phyloP scores from a whole-genome alignment of 2,113 vertebrate species.

The Otolemur garnettii region DNA sequence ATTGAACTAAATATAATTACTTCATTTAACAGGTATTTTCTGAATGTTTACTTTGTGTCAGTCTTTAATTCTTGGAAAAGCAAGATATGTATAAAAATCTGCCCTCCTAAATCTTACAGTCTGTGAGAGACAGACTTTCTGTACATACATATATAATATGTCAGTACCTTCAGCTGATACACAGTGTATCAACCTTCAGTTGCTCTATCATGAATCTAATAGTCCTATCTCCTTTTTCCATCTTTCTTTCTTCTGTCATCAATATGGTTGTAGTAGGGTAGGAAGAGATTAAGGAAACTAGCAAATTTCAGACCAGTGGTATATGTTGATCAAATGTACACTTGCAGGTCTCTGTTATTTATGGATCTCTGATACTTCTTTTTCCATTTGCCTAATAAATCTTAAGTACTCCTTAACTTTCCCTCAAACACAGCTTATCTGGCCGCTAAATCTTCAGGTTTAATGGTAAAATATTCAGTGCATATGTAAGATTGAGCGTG shows the following conservation, averaged over 20 bases:
- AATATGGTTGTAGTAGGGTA: not conserved
- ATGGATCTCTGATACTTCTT: not conserved
- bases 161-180: not conserved
- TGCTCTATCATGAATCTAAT: not conserved
- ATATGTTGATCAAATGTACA: not conserved
- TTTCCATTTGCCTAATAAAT: not conserved
- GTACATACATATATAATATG: not conserved
- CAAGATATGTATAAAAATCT: not conserved
- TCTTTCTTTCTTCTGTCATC: not conserved
- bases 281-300: not conserved
- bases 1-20: not conserved
- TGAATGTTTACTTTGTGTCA: not conserved
- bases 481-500: not conserved
- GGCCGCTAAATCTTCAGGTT: not conserved
- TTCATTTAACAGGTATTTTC: constrained; percentile 21
- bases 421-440: not conserved
- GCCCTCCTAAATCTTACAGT: not conserved
- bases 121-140: not conserved
- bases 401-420: not conserved
- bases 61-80: constrained; percentile 13
- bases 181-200: not conserved
- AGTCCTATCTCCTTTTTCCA: not conserved
- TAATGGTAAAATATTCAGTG: not conserved
- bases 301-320: not conserved
- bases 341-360: not conserved